Percentiles rank a stretch among this genome's conserved stretches.
Conservation (phyloP, 2,797 vertebrate genomes). For the Mormyrops attenuatus region DNA sequence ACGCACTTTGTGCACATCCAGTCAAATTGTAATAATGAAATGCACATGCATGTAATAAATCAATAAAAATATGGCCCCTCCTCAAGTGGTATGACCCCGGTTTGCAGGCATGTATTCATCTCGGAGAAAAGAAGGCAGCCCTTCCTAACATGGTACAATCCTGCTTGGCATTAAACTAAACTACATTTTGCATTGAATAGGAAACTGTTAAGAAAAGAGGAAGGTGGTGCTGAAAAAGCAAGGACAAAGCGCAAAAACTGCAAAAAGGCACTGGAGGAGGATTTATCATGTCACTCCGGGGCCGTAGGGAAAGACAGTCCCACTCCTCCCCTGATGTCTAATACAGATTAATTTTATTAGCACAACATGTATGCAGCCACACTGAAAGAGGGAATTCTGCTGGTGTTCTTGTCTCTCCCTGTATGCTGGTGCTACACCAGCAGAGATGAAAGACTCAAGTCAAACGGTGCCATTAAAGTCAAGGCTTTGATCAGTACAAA, state of each 20-base stretch:
- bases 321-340: background rate
- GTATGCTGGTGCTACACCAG: slow-evolving; percentile 26
- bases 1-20: background rate
- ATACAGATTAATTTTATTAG: background rate
- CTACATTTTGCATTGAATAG: background rate
- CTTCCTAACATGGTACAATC: background rate
- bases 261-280: background rate
- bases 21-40: too few species aligned
- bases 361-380: background rate
- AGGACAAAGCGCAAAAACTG: background rate
- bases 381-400: background rate
- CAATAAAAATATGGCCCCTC: too few species aligned
- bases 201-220: background rate
- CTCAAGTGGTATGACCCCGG: too few species aligned
- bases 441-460: slow-evolving; percentile 39
- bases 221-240: background rate
- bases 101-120: too few species aligned
- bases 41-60: too few species aligned
- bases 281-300: background rate
- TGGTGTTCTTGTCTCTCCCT: slow-evolving; percentile 3
- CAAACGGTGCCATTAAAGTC: slow-evolving; percentile 46
- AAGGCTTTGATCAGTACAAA: slow-evolving; percentile 61
- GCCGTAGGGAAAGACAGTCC: background rate
- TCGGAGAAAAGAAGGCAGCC: too few species aligned
- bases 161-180: background rate